Evolutionary conservation across 2,113 vertebrate species (phyloP), one percentile per base, ranked within the genome.

Genomic region (Peromyscus polionotus): DNA sequence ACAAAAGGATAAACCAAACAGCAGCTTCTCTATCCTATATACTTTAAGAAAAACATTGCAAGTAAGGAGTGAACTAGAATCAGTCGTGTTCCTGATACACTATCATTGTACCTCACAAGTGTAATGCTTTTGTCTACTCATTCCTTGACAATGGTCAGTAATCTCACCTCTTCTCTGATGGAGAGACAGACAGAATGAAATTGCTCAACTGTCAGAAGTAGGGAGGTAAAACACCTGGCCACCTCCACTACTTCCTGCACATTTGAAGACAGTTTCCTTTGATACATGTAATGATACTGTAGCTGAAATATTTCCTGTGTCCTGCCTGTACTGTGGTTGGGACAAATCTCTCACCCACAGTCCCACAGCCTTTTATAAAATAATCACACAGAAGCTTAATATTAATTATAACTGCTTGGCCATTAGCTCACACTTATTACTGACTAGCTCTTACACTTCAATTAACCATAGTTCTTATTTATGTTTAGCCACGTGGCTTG

Each of bases 31-130:
- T n/a, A 33, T 9, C 59, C 10, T 77, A 31, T 3, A 28, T n/a
- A 14, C 45, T 26, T 28, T 83, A 45, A 63, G 39, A 42, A 77
- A 70, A 83, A 22, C 26, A 24, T 24, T n/a, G 28, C 7, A 20
- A 33, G 17, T 39, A 12, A 1, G 0, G 36, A 31, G 57, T 42
- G 11, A 45, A 5, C 31, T 33, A 3, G 68, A 83, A 22, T 68
- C n/a, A 6, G 0, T 22, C 9, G 0, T 8, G 6, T 2, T 39
- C 22, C 31, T 19, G 26, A 12, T n/a, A 6, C 51, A 11, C 4
- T 7, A 9, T 16, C 24, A 19, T 2, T 45, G 28, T 73, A 7
- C 28, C 7, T 45, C 17, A 36, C 6, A 73, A 33, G 3, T 6
- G 5, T 22, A 31, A 42, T 57, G 10, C 36, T 33, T 63, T 87